Conservation (phyloP, 2,797 vertebrate genomes). For the Manis pentadactyla region DNA sequence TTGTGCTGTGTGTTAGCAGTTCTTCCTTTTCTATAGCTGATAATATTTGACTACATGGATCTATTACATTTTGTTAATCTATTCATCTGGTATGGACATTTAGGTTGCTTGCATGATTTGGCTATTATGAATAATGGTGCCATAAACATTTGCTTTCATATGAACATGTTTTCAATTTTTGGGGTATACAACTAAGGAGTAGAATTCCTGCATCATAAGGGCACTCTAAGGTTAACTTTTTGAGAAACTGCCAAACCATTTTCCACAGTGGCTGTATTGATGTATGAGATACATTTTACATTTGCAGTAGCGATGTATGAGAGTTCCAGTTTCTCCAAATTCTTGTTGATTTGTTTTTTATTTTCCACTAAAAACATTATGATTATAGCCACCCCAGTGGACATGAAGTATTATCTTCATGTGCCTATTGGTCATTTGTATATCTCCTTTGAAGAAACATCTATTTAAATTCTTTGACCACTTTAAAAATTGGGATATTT, state of each 20-base stretch:
- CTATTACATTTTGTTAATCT: not conserved
- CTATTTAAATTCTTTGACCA: not conserved
- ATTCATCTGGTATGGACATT: not conserved
- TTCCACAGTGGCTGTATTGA: not conserved
- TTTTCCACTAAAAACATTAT: not conserved
- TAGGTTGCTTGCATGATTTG: not conserved
- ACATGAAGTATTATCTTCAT: not conserved
- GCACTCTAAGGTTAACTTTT: slow-evolving; percentile 22
- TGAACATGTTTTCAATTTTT: slow-evolving; percentile 22
- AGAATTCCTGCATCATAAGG: not conserved
- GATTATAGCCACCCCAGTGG: not conserved
- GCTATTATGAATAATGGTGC: not conserved
- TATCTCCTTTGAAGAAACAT: not conserved
- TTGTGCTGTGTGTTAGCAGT: not conserved
- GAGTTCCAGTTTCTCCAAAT: not conserved
- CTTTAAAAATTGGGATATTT: not conserved
- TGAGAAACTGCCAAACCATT: not conserved
- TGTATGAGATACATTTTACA: not conserved
- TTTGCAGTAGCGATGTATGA: not conserved
- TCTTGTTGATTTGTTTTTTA: not conserved
- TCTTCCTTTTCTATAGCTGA: not conserved
- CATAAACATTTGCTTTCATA: not conserved
- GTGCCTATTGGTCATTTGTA: not conserved
- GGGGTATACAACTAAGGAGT: not conserved
- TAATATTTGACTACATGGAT: not conserved